Base-by-base conservation (phyloP, 2,888 invertebrate genomes). In the Cryptocheilus praepositus region DNA sequence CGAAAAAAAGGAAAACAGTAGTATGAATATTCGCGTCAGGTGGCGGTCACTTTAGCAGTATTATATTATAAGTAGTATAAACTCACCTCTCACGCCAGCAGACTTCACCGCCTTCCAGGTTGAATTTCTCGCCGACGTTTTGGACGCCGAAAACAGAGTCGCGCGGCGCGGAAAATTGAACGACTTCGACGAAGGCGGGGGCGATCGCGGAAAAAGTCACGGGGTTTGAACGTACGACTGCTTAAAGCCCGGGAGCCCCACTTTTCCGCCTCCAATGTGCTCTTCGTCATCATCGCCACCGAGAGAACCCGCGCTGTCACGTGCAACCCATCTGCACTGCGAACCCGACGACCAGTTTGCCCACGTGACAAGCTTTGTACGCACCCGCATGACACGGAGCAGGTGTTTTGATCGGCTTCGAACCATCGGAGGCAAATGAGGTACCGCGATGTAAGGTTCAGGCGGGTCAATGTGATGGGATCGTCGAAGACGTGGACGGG, bases 301-400 rank as follows among this genome's bases (percentile, higher is more conserved):
- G 11, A 36, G 52, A 67, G 59, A 74, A 67, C 68, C 55, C 71
- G 64, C 59, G 65, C 62, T 71, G 77, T 75, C 79, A 78, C 78
- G 78, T 78, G 79, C 76, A 69, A 73, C 66, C 62, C 71, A 22
- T 57, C 69, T 64, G 68, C 67, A 62, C 70, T 66, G 22, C 49
- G 58, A 45, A 11, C 1, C 61, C 70, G 71, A 74, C 76, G 67
- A 71, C 70, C 67, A 64, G 59, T 53, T 64, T 59, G 45, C 68
- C 77, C 80, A 77, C 79, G 79, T 79, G 77, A 79, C 74, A 67
- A 64, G 77, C 79, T 80, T 73, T 73, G 73, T 66, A 64, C 75
- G 65, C 65, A 68, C 79, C 79, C 79, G 79, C 79, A 79, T 79
- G 67, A 70, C 67, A 64, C 49, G 61, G 43, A 58, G 67, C 77